Conservation (phyloP, 1,140 invertebrate species). For the Pseudomyrmex sp. region DNA sequence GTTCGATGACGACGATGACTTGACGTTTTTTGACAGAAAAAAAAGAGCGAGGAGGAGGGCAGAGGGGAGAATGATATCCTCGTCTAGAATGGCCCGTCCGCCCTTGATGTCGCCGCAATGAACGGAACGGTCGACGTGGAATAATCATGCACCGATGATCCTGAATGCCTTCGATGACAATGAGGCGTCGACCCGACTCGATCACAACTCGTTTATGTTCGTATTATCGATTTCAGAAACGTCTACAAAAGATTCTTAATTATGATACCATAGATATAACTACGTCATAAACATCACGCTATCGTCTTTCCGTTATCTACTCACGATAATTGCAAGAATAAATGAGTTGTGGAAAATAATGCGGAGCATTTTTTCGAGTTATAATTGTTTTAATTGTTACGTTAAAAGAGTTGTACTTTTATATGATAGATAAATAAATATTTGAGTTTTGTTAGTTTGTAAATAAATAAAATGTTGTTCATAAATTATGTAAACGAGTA, state of each 20-base stretch:
- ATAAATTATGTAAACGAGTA: too few relatives aligned
- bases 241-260: slow-evolving; percentile 61
- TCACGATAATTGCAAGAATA: slow-evolving; percentile 36
- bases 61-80: slow-evolving; percentile 49
- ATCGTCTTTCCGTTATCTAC: slow-evolving; percentile 27
- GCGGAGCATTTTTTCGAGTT: neutral
- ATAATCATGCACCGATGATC: slow-evolving; percentile 74
- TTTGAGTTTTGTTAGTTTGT: neutral
- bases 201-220: slow-evolving; percentile 37
- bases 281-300: slow-evolving; percentile 53
- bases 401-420: neutral
- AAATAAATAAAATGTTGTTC: too few relatives aligned
- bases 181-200: slow-evolving; percentile 64
- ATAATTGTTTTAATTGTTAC: neutral
- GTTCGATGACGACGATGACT: slow-evolving; percentile 73
- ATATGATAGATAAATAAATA: neutral
- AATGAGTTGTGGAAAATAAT: slow-evolving; percentile 33
- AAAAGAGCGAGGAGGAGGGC: slow-evolving; percentile 34
- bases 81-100: slow-evolving; percentile 61
- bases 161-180: slow-evolving; percentile 74
- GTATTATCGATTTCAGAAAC: slow-evolving; percentile 42
- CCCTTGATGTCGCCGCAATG: slow-evolving; percentile 78
- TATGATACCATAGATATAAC: slow-evolving; percentile 50
- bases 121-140: slow-evolving; percentile 72
- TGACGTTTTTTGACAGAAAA: slow-evolving; percentile 64